Percentiles rank a stretch among this genome's conserved stretches.
These are phyloP conservation scores for Aepyceros melampus DNA, from an alignment of 2,113 vertebrate species.

Conservation along the genomic window DNA sequence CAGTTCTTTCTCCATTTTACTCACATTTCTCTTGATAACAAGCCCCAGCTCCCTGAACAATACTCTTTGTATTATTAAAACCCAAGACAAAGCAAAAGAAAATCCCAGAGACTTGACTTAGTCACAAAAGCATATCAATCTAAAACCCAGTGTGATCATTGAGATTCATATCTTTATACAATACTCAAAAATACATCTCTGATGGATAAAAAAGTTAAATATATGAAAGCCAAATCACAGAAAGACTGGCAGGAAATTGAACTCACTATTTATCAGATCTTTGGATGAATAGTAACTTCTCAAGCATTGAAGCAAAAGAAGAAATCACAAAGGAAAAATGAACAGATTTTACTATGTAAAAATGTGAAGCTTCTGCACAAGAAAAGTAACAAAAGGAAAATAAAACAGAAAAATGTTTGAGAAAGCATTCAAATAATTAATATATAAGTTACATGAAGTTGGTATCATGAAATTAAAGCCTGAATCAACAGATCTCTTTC, in stretches of 20 bases:
- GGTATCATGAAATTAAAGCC: slow-evolving; percentile 30
- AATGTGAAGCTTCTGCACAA: slow-evolving; percentile 19
- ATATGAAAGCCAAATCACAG: slow-evolving; percentile 31
- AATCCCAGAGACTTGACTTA: not conserved
- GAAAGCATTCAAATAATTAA: slow-evolving; percentile 8
- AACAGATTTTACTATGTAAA: slow-evolving; percentile 49
- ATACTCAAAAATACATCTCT: slow-evolving; percentile 16
- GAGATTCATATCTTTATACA: slow-evolving; percentile 22
- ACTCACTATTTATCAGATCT: slow-evolving; percentile 61
- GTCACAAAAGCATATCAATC: not conserved
- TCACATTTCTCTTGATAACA: slow-evolving; percentile 49
- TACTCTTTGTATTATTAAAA: slow-evolving; percentile 30
- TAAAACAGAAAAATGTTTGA: slow-evolving; percentile 12
- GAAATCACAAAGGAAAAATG: slow-evolving; percentile 37
- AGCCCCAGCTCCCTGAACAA: slow-evolving; percentile 2
- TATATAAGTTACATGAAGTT: slow-evolving; percentile 20
- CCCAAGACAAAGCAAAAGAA: slow-evolving; percentile 31
- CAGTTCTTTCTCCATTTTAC: slow-evolving; percentile 48
- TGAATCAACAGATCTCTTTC: slow-evolving; percentile 16
- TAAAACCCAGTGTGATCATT: not conserved
- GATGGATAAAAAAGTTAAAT: slow-evolving; percentile 41
- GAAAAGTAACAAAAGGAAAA: not conserved
- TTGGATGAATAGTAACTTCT: slow-evolving; percentile 35
- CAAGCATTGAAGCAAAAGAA: slow-evolving; percentile 45
- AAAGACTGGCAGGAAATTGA: slow-evolving; percentile 66